phyloP scores from a whole-genome alignment of 2,797 vertebrate genomes.

The Carduelis carduelis region DNA sequence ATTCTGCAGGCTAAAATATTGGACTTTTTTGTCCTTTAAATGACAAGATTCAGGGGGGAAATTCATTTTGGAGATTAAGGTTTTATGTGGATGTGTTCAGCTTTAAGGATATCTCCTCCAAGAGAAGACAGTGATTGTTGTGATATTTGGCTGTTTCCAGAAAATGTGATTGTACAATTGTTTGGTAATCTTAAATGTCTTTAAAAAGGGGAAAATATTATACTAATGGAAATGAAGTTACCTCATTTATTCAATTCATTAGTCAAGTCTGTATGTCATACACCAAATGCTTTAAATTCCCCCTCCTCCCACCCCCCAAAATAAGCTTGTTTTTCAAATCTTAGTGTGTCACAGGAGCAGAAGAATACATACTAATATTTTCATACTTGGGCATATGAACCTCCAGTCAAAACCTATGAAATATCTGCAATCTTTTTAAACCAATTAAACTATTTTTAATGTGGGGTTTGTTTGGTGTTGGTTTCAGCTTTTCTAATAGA shows the following conservation, averaged over 20 bases:
- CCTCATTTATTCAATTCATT: not conserved
- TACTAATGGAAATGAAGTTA: not conserved
- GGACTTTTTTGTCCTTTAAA: not conserved
- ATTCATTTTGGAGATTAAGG: not conserved
- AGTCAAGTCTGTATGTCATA: not conserved
- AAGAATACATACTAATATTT: not conserved
- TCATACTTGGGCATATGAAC: not conserved
- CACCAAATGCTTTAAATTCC: not conserved
- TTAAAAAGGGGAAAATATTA: not conserved
- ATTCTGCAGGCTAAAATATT: not conserved
- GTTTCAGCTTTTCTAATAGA: not conserved
- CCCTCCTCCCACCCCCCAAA: rapidly evolving
- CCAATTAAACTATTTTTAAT: not conserved
- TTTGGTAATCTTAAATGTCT: not conserved
- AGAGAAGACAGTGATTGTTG: not conserved
- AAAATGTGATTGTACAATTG: not conserved
- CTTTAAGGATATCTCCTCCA: not conserved
- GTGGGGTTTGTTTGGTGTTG: rapidly evolving
- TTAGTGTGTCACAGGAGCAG: not conserved
- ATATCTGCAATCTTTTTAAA: not conserved
- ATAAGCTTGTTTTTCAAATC: not conserved
- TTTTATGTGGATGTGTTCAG: not conserved
- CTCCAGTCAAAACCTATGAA: not conserved
- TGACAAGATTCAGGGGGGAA: not conserved
- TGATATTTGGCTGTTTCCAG: not conserved